Evolutionary conservation across 1,140 invertebrate species (phyloP), one percentile per base, ranked within the genome.

Genomic region (Callitettix versicolor): DNA sequence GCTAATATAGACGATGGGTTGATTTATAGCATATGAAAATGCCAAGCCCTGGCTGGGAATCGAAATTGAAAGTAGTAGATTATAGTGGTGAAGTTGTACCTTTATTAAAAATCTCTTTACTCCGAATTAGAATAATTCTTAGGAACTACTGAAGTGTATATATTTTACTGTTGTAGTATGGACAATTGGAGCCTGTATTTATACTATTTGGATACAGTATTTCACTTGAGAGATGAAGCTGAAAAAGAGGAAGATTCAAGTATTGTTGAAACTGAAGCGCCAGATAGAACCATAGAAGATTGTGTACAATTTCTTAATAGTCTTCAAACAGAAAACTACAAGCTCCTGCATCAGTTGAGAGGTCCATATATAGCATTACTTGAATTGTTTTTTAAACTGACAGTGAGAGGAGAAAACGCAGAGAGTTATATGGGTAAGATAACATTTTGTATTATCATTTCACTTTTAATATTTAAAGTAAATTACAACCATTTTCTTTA

Each of bases 311-410:
- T 63, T 36, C 48, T 63, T 18, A 49, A 53, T 30, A 34, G 49
- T 47, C 48, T 62, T 4, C 40, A 59, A 49, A 49, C 55, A 22
- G 42, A 56, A 20, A 61, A 61, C 40, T 22, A 40, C 30, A 21
- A 41, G 0, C 6, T 42, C 18, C 18, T 40, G 74, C 54, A 67
- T 83, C 20, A 67, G 26, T n/a, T 55, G 18, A 18, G 91, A 49
- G 88, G 86, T 2, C 87, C 90, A 0, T 86, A 86, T 69, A 74
- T 95, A 58, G 90, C 89, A 14, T 75, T 82, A 17, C 72, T 95
- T 49, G 86, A 91, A 67, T 71, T 93, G 5, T 81, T 80, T 73
- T 70, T 80, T 67, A 71, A 78, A 63, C 70, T 86, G 26, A 30
- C 26, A 30, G 9, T 30, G 3, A 3, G 3, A 9, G 26, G 26